Percentiles rank a stretch among this genome's conserved stretches.
Conservation (phyloP, 2,113 vertebrate genomes). For the Eulemur macaco region DNA sequence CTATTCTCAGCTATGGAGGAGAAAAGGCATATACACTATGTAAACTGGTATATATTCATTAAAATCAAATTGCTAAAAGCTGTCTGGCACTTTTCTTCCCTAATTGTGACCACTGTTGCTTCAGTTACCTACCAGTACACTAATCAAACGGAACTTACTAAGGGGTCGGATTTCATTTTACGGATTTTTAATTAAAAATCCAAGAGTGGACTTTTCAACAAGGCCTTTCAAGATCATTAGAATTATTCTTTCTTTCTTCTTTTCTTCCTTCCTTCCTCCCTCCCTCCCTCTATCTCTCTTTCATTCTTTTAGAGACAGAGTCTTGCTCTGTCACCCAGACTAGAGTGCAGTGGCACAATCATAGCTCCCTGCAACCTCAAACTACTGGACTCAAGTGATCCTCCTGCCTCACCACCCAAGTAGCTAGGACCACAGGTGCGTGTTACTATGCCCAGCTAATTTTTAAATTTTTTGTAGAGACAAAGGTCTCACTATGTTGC, state of each 20-base stretch:
- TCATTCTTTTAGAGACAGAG: neutral
- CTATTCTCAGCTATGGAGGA: neutral
- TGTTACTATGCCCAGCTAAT: neutral
- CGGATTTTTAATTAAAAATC: neutral
- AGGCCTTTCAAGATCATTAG: neutral
- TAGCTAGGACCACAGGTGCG: neutral
- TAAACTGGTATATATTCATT: neutral
- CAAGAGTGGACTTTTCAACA: constrained; percentile 31
- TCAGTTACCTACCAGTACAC: neutral
- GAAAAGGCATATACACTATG: neutral
- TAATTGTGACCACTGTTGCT: neutral
- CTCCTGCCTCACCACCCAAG: neutral
- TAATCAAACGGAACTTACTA: neutral
- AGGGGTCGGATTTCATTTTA: neutral
- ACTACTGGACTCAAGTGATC: neutral
- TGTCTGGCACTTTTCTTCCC: neutral
- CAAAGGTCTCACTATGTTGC: neutral
- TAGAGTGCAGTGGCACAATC: neutral
- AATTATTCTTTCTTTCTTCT: neutral
- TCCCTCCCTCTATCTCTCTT: neutral
- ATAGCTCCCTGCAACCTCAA: neutral
- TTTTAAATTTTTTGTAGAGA: neutral
- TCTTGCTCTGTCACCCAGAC: neutral
- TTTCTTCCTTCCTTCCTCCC: neutral
- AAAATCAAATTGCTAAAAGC: constrained; percentile 15